Base-by-base conservation (phyloP, 2,888 invertebrate species). In the Sialis fuliginosa region DNA sequence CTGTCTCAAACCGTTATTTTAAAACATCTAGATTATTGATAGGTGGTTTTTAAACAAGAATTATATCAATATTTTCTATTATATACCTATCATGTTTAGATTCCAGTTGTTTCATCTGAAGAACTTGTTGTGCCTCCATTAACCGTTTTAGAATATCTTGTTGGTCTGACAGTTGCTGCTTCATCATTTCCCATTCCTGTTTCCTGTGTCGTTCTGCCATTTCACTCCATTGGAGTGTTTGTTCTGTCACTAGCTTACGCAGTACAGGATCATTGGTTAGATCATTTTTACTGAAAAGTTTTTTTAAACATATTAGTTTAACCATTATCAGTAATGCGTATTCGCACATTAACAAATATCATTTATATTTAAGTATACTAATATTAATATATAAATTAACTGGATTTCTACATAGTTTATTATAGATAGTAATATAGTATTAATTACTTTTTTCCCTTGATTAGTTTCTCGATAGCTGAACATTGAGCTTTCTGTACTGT, bases 141-240 rank as follows among this genome's bases (percentile, higher is more conserved):
- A 93, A 77, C 57, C 57, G 75, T 67, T 68, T 81, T 72, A 74
- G 60, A 45, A 69, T 69, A 47, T 81, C 72, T 51, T 81, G 71
- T 67, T 92, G 80, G 68, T 96, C 93, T 60, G 92, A 83, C 10
- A 91, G 69, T 58, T 91, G 81, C 54, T 78, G 71, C 47, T 85
- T 75, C 48, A 91, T 73, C 65, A 88, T 74, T 49, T 83, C 83
- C 76, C 86, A 84, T 62, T 85, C 82, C 68, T 87, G 87, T 50
- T 77, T 78, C 52, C 87, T 75, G 55, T 90, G 93, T 39, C 80
- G 71, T 51, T 83, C 80, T 55, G 88, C 82, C 72, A 96, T 77
- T 57, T 86, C 86, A 49, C 89, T 86, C 96, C 97, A 98, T 57
- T 96, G 91, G 9, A 78, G 70, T 6, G 95, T 92, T 68, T 98